A percentile compares a stretch with the other conserved stretches of the same genome.
Conservation (phyloP, 2,113 vertebrate species). For the Pan troglodytes region DNA sequence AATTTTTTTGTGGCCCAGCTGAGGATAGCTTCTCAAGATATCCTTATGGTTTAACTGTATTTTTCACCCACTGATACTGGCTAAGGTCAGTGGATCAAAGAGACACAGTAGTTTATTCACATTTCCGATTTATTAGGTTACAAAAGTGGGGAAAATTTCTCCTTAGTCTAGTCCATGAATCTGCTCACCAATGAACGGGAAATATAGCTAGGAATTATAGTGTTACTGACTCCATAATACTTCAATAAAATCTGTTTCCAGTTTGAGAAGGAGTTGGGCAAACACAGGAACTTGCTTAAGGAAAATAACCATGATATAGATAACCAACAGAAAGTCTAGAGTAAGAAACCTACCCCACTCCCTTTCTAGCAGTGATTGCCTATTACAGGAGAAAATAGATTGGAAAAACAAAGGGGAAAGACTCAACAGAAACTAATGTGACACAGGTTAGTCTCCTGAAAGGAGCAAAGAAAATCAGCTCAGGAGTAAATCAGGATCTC, state of each 20-base stretch:
- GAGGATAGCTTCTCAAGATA: not conserved
- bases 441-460: too few species aligned
- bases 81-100: not conserved
- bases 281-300: not conserved
- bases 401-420: not conserved
- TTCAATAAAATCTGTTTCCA: not conserved
- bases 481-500: too few species aligned
- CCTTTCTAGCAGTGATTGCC: rapidly evolving
- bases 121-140: not conserved
- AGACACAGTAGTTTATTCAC: not conserved
- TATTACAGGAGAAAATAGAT: too few species aligned
- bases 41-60: not conserved
- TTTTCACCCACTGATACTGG: not conserved
- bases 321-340: not conserved
- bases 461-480: not conserved
- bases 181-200: not conserved
- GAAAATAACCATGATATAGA: not conserved
- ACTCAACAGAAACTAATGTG: rapidly evolving
- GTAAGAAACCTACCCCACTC: not conserved
- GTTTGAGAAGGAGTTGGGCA: not conserved
- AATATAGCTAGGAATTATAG: too few species aligned
- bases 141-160: not conserved
- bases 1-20: not conserved
- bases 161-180: not conserved
- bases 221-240: not conserved